A percentile compares a stretch with the other conserved stretches of the same genome.
These are phyloP conservation scores for Pterophyllum scalare DNA, from an alignment of 2,113 vertebrate species.

Conservation along the genomic window DNA sequence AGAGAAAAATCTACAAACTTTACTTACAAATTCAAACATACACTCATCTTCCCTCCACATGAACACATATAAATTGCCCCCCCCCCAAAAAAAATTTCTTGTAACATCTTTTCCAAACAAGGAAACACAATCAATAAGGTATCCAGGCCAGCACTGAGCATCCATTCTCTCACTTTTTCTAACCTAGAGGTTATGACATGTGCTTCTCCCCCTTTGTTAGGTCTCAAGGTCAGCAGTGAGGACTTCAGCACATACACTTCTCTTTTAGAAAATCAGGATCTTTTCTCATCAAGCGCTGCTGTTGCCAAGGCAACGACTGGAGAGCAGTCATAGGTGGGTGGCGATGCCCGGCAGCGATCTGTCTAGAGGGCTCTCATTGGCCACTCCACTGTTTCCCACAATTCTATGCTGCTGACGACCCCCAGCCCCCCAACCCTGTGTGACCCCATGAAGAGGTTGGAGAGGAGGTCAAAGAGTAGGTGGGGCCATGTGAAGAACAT, in stretches of 20 bases:
- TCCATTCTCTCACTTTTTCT: slow-evolving; percentile 10
- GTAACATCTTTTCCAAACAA: not conserved
- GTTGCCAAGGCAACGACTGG: slow-evolving; percentile 74
- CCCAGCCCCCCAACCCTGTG: not conserved
- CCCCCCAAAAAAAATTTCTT: not conserved
- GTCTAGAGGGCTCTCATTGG: slow-evolving; percentile 75
- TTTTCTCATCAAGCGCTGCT: slow-evolving; percentile 66
- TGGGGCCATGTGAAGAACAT: slow-evolving; percentile 13
- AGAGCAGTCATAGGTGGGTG: slow-evolving; percentile 72
- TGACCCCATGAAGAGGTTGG: slow-evolving; percentile 41
- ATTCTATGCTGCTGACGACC: slow-evolving; percentile 45
- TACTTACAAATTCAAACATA: not conserved
- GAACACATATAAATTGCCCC: not conserved
- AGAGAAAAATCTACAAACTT: not conserved
- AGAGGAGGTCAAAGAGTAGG: slow-evolving; percentile 49
- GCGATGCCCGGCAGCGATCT: slow-evolving; percentile 68
- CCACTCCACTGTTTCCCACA: slow-evolving; percentile 71
- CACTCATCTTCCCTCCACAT: not conserved
- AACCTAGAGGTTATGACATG: slow-evolving; percentile 19
- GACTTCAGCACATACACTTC: slow-evolving; percentile 31
- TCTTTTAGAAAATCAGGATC: slow-evolving; percentile 49
- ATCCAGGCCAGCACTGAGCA: not conserved
- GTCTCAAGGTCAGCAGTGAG: slow-evolving; percentile 49
- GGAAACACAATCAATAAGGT: not conserved
- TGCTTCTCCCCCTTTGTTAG: slow-evolving; percentile 27